A percentile compares a stretch with the other conserved stretches of the same genome.
Evolutionary conservation across 2,113 vertebrate species (phyloP).

Genomic region (Cyanoliseus patagonus): DNA sequence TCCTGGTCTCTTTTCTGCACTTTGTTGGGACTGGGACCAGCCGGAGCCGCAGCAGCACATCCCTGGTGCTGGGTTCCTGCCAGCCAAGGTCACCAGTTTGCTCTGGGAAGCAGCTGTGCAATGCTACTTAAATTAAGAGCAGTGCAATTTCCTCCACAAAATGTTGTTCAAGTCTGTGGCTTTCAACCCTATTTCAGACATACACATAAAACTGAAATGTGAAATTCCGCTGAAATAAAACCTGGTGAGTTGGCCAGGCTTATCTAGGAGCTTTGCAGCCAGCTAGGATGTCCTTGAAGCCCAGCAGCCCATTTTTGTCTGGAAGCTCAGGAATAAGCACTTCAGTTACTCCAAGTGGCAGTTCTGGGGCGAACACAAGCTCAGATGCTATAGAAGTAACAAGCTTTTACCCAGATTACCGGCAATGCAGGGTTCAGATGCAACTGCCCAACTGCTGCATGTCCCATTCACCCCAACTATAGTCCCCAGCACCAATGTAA

Average conservation of each 20-base stretch:
- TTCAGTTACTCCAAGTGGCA: background rate
- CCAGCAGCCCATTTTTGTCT: background rate
- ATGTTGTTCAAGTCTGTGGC: background rate
- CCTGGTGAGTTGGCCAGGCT: background rate
- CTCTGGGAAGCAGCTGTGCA: background rate
- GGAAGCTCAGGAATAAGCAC: background rate
- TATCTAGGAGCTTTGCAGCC: background rate
- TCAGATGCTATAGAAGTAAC: background rate
- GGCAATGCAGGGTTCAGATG: background rate
- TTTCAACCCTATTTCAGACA: background rate
- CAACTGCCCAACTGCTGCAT: background rate
- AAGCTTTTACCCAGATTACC: too few relatives aligned
- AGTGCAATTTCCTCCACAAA: background rate
- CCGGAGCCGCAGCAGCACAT: fast-evolving
- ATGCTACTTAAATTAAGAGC: background rate
- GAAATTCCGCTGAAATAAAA: background rate
- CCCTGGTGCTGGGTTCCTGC: background rate
- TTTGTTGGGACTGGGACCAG: background rate
- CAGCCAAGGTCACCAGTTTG: background rate
- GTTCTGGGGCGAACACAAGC: background rate
- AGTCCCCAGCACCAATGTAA: fast-evolving
- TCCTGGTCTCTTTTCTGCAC: background rate
- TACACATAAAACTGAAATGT: background rate
- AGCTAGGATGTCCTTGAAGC: background rate
- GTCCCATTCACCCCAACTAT: background rate